Conservation (phyloP, 2,888 invertebrate genomes). For the Oasisia sp. region DNA sequence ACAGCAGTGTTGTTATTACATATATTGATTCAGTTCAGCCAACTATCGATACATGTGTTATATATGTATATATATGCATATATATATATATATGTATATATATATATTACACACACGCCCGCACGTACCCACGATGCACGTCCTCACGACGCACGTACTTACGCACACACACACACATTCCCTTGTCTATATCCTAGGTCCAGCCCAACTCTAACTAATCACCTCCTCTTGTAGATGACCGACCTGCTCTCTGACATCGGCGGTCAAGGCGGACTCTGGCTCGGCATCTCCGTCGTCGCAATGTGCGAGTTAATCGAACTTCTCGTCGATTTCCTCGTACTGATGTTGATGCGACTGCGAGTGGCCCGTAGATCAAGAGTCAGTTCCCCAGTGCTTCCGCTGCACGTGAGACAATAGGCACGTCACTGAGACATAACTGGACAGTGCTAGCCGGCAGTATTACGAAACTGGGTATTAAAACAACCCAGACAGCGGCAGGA, state of each 20-base stretch:
- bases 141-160: too few relatives aligned
- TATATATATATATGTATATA: too few relatives aligned
- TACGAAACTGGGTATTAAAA: too few relatives aligned
- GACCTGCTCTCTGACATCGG: not conserved
- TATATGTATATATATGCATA: not conserved
- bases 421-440: too few relatives aligned
- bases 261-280: not conserved
- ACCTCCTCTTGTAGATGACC: not conserved
- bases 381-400: not conserved
- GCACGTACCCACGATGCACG: too few relatives aligned
- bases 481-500: too few relatives aligned
- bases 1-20: too few relatives aligned
- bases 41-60: too few relatives aligned
- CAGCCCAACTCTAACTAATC: not conserved
- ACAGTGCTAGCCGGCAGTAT: too few relatives aligned
- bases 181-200: not conserved
- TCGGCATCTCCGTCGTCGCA: not conserved
- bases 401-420: not conserved
- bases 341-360: not conserved
- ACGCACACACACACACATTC: too few relatives aligned
- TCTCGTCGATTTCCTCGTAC: not conserved
- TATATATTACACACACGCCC: too few relatives aligned
- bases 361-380: not conserved
- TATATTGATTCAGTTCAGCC: too few relatives aligned
- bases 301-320: not conserved